Evolutionary conservation across 2,113 vertebrate genomes (phyloP).

Genomic region (Tautogolabrus adspersus): DNA sequence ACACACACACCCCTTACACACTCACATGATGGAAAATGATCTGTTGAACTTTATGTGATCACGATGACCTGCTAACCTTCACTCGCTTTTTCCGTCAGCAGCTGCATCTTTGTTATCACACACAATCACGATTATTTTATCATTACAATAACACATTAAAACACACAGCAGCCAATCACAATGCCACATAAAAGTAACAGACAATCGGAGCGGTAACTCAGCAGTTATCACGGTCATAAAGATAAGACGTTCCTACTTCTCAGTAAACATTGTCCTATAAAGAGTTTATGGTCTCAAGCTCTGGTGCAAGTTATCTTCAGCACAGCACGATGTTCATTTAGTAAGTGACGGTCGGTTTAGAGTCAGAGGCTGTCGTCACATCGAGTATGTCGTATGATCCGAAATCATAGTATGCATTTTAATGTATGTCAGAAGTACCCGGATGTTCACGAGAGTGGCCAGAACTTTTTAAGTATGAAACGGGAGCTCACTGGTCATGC

Average conservation of each 20-base stretch:
- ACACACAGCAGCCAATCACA: not conserved
- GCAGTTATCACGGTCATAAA: not conserved
- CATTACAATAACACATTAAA: not conserved
- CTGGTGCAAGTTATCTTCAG: not conserved
- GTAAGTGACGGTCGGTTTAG: too few relatives aligned
- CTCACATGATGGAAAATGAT: conserved; percentile 1
- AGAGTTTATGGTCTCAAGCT: not conserved
- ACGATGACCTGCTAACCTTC: not conserved
- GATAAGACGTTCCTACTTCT: not conserved
- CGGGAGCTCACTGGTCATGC: too few relatives aligned
- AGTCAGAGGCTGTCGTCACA: too few relatives aligned
- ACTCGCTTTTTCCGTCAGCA: not conserved
- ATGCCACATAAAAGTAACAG: not conserved
- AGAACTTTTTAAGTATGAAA: too few relatives aligned
- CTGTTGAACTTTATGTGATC: not conserved
- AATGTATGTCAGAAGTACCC: too few relatives aligned
- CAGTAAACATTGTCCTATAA: not conserved
- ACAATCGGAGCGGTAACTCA: not conserved
- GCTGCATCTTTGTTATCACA: not conserved
- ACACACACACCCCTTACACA: not conserved
- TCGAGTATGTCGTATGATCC: too few relatives aligned
- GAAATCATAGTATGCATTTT: too few relatives aligned
- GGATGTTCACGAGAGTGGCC: too few relatives aligned
- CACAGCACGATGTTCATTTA: not conserved
- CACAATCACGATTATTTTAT: not conserved